phyloP scores from a whole-genome alignment of 2,113 vertebrate species.

The Ochotona curzoniae region DNA sequence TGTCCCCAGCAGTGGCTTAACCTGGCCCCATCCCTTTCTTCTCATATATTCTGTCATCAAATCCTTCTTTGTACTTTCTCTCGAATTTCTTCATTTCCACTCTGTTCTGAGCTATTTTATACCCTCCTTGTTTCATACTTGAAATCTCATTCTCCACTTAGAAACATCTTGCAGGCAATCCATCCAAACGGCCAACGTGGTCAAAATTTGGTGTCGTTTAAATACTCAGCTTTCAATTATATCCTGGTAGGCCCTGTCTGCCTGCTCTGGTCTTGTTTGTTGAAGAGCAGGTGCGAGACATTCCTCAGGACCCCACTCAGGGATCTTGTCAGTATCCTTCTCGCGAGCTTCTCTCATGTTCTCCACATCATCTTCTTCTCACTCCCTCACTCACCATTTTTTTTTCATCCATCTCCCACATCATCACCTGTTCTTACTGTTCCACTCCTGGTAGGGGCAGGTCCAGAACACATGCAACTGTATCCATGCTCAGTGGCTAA shows the following conservation, averaged over 20 bases:
- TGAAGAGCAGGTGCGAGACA: neutral
- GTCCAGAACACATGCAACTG: no score
- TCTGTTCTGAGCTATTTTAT: neutral
- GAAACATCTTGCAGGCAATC: neutral
- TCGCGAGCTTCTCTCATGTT: neutral
- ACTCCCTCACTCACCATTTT: no score
- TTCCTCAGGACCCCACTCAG: neutral
- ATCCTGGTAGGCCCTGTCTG: neutral
- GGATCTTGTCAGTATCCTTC: neutral
- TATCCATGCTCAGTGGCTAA: no score
- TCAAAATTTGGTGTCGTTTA: neutral
- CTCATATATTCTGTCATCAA: neutral
- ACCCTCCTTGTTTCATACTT: neutral
- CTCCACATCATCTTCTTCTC: neutral
- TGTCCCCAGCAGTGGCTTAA: no score
- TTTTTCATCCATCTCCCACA: neutral
- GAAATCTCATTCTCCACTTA: neutral
- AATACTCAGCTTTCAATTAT: neutral
- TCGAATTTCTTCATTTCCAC: neutral
- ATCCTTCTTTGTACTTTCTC: neutral
- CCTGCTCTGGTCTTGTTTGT: neutral
- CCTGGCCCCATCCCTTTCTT: neutral
- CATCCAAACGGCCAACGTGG: neutral
- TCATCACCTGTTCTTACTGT: neutral
- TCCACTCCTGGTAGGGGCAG: neutral